Conservation (phyloP, 37 sponge, comb jelly and placozoan species). For the Crambe crambe region DNA sequence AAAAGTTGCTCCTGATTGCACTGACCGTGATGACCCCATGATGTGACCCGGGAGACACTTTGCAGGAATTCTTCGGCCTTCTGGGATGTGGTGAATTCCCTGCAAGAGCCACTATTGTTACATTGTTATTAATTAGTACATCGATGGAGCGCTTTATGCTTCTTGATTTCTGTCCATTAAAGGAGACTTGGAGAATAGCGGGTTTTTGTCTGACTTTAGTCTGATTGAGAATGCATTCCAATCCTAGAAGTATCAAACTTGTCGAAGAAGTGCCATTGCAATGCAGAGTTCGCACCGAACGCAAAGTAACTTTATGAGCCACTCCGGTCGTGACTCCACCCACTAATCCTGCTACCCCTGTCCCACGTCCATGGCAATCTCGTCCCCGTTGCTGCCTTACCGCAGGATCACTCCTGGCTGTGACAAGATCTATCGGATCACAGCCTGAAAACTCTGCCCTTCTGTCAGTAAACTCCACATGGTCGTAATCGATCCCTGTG, state of each 20-base stretch:
- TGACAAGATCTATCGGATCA: constrained; percentile 30
- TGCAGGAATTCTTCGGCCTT: constrained; percentile 39
- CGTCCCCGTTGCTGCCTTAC: constrained; percentile 27
- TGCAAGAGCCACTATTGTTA: constrained; percentile 46
- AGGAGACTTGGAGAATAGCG: constrained; percentile 54
- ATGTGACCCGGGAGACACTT: constrained; percentile 29
- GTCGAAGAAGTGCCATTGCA: constrained; percentile 29
- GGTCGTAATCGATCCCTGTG: constrained; percentile 61
- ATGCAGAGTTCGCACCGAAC: constrained; percentile 59
- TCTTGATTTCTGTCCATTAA: constrained; percentile 24
- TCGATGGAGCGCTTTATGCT: constrained; percentile 29
- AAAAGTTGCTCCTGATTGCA: background rate
- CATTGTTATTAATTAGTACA: background rate
- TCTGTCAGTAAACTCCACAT: constrained; percentile 53
- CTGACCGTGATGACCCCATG: constrained; percentile 46
- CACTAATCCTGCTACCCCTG: constrained; percentile 64
- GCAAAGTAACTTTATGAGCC: constrained; percentile 62
- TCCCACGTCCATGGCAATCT: constrained; percentile 73
- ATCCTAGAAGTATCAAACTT: constrained; percentile 34
- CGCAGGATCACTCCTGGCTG: too few species aligned
- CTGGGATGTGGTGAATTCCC: constrained; percentile 31
- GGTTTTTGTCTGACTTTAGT: constrained; percentile 7
- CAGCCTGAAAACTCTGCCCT: constrained; percentile 41
- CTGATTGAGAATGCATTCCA: constrained; percentile 58
- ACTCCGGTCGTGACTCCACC: constrained; percentile 64